phyloP scores from a whole-genome alignment of 2,113 vertebrate genomes.

The Plectropomus leopardus region DNA sequence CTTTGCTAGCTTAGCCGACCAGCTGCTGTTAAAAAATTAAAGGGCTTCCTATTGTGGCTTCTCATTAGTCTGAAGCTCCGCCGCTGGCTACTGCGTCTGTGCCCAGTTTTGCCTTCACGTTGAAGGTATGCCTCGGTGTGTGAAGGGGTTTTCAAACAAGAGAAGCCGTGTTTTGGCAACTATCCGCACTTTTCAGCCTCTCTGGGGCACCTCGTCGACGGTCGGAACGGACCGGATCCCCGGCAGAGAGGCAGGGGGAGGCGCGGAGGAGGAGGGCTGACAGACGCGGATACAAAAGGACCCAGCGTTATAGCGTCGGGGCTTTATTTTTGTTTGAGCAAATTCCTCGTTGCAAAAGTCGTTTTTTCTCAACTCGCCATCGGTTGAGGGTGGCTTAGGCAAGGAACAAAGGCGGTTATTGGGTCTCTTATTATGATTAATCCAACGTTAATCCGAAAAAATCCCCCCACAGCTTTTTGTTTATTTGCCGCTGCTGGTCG shows the following conservation, averaged over 20 bases:
- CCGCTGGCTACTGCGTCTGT: constrained; percentile 9
- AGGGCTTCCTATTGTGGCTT: constrained; percentile 78
- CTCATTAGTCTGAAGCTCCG: constrained; percentile 13
- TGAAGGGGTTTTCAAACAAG: neutral
- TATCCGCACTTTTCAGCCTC: constrained; percentile 29
- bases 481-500: constrained; percentile 81
- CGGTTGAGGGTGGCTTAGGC: constrained; percentile 50
- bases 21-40: constrained; percentile 86
- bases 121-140: neutral
- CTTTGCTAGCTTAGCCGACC: constrained; percentile 66
- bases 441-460: constrained; percentile 78
- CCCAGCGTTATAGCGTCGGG: constrained; percentile 48
- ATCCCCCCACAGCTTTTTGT: constrained; percentile 77
- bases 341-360: constrained; percentile 34
- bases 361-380: constrained; percentile 38
- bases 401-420: constrained; percentile 78
- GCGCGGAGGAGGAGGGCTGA: constrained; percentile 58
- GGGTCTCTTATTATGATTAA: constrained; percentile 82
- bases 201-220: constrained; percentile 28
- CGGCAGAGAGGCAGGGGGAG: constrained; percentile 46
- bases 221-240: constrained; percentile 42
- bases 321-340: constrained; percentile 58
- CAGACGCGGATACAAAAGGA: constrained; percentile 76
- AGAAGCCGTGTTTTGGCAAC: neutral
- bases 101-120: neutral